A percentile compares a stretch with the other conserved stretches of the same genome.
These are phyloP conservation scores for Poecilobothrus nobilitatus DNA, from an alignment of 2,888 invertebrate species.

Conservation along the genomic window DNA sequence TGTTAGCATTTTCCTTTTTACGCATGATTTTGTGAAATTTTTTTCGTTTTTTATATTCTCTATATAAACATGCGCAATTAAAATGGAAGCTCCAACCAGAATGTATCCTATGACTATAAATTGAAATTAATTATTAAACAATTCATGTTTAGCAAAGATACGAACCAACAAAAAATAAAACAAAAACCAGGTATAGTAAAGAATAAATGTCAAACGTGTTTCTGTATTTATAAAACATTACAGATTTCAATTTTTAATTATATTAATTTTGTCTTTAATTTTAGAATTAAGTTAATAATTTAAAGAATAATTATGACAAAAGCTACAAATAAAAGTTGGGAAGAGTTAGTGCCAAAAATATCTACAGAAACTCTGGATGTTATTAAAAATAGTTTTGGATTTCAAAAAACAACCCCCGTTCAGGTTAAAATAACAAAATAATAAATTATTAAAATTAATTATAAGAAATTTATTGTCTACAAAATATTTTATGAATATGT, in stretches of 20 bases:
- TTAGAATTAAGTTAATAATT: too few species aligned
- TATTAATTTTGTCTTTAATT: too few species aligned
- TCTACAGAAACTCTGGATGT: slow-evolving; percentile 48
- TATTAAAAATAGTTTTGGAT: slow-evolving; percentile 46
- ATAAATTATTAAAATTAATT: not conserved
- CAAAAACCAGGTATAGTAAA: too few species aligned
- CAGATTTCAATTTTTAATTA: too few species aligned
- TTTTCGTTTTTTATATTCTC: not conserved
- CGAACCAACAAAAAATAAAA: too few species aligned
- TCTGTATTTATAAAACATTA: too few species aligned
- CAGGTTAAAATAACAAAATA: slow-evolving; percentile 35
- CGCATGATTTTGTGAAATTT: not conserved
- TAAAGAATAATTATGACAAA: not conserved
- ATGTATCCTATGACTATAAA: not conserved
- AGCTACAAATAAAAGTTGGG: not conserved
- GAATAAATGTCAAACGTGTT: too few species aligned
- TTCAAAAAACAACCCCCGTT: slow-evolving; percentile 52
- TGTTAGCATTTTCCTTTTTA: not conserved
- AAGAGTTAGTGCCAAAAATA: slow-evolving; percentile 26
- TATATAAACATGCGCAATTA: not conserved
- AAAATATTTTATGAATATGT: not conserved
- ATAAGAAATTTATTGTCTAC: not conserved
- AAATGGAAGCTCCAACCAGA: not conserved
- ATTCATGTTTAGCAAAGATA: too few species aligned
- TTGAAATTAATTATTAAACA: too few species aligned